Evolutionary conservation across 2,888 invertebrate species (phyloP).

Genomic region (Drosophila demipolita): DNA sequence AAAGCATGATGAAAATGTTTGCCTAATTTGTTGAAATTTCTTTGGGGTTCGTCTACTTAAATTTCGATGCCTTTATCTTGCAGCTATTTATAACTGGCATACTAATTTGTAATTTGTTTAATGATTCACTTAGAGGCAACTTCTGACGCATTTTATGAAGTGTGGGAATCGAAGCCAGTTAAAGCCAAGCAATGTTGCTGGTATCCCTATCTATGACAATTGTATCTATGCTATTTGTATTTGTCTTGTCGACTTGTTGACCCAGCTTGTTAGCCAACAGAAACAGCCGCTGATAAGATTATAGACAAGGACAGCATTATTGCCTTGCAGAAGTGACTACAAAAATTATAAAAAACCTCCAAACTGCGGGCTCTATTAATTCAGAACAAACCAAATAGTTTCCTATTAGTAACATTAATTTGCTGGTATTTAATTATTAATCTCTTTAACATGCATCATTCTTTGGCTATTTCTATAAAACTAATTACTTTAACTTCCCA

Average conservation of each 20-base stretch:
- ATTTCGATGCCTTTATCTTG: conserved; percentile 40
- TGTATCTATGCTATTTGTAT: conserved; percentile 30
- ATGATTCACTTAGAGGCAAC: conserved; percentile 69
- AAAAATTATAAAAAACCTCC: conserved; percentile 20
- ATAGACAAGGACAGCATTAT: conserved; percentile 29
- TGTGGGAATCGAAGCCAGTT: conserved; percentile 62
- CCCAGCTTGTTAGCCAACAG: conserved; percentile 54
- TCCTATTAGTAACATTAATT: background rate
- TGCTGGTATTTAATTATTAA: background rate
- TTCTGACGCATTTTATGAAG: conserved; percentile 52
- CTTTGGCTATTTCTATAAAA: conserved; percentile 7
- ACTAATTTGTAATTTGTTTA: conserved; percentile 79
- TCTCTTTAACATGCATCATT: conserved; percentile 6
- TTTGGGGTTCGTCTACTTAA: conserved; percentile 31
- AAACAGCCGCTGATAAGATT: conserved; percentile 54
- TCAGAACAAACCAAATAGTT: background rate
- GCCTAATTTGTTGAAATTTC: conserved; percentile 56
- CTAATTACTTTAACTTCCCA: conserved; percentile 9
- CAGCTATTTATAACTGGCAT: conserved; percentile 75
- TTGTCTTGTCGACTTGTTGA: conserved; percentile 52
- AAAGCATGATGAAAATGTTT: conserved; percentile 66
- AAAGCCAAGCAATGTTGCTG: conserved; percentile 11
- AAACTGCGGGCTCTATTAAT: conserved; percentile 39
- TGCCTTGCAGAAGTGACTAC: conserved; percentile 27
- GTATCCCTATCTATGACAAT: conserved; percentile 23